A percentile compares a stretch with the other conserved stretches of the same genome.
Evolutionary conservation across 1,140 invertebrate genomes (phyloP).

Genomic region (Uloborus diversus): DNA sequence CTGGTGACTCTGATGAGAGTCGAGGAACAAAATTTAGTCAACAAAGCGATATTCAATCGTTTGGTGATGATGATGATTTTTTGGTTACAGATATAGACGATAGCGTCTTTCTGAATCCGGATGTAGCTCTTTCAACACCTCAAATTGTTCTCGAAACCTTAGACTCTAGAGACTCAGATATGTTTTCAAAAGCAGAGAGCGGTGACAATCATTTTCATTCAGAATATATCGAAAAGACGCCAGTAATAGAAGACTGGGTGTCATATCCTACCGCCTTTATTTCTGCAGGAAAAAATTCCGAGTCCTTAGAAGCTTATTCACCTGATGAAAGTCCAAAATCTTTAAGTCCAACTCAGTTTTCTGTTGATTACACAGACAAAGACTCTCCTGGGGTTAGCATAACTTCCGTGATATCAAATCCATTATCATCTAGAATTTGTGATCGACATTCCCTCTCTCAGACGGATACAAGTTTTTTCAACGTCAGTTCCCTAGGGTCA

Average conservation of each 20-base stretch:
- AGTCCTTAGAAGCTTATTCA: constrained; percentile 28
- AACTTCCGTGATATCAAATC: constrained; percentile 24
- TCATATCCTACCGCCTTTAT: background rate
- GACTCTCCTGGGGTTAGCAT: constrained; percentile 14
- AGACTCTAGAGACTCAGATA: background rate
- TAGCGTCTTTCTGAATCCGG: constrained; percentile 42
- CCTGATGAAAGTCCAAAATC: constrained; percentile 16
- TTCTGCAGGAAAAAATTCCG: constrained; percentile 26
- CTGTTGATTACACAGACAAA: constrained; percentile 32
- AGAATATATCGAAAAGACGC: background rate
- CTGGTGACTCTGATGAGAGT: constrained; percentile 26
- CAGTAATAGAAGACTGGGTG: constrained; percentile 6
- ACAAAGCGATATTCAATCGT: constrained; percentile 40
- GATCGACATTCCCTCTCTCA: background rate
- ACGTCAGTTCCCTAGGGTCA: constrained; percentile 29
- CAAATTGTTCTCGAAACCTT: constrained; percentile 26
- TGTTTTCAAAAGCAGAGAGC: background rate
- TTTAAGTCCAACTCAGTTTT: constrained; percentile 17
- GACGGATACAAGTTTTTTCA: constrained; percentile 39
- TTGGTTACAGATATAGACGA: constrained; percentile 40
- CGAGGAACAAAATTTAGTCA: constrained; percentile 26
- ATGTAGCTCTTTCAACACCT: background rate
- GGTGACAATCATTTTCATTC: constrained; percentile 6
- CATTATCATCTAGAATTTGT: constrained; percentile 11
- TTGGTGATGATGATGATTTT: constrained; percentile 34